Percentiles rank a stretch among this genome's conserved stretches.
Conservation (phyloP, 2,797 vertebrate genomes). For the Syncerus caffer region DNA sequence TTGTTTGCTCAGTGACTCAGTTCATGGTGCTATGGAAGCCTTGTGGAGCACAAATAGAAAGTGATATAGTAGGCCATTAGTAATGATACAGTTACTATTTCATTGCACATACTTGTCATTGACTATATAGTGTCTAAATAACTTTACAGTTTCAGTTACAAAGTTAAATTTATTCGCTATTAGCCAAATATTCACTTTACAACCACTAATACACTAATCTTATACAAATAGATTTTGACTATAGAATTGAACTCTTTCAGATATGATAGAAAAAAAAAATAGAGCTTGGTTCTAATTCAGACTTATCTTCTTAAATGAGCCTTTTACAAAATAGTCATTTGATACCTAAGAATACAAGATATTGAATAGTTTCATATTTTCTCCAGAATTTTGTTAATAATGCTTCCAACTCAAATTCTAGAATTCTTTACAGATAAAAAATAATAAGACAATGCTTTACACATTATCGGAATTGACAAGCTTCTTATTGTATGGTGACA, state of each 20-base stretch:
- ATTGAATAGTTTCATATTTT: conserved; percentile 9
- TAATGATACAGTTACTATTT: neutral
- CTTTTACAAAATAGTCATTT: neutral
- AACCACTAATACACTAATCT: neutral
- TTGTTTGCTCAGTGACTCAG: neutral
- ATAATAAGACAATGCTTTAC: neutral
- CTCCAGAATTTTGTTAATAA: neutral
- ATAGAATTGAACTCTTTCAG: neutral
- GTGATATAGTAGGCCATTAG: neutral
- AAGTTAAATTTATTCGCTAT: conserved; percentile 4
- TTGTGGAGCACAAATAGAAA: neutral
- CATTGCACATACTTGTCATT: neutral
- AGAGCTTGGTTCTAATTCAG: neutral
- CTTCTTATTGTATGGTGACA: neutral
- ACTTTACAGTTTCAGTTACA: conserved; percentile 33
- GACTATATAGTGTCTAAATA: conserved; percentile 19
- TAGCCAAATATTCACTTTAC: conserved; percentile 16
- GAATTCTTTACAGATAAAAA: conserved; percentile 7
- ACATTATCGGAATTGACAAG: neutral
- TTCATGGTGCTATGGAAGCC: neutral
- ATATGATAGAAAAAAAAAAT: neutral
- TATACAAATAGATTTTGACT: neutral
- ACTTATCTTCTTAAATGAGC: neutral
- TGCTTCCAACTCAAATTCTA: neutral
- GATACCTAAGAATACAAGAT: neutral